phyloP scores from a whole-genome alignment of 2,797 vertebrate genomes.

The Margarornis squamiger region DNA sequence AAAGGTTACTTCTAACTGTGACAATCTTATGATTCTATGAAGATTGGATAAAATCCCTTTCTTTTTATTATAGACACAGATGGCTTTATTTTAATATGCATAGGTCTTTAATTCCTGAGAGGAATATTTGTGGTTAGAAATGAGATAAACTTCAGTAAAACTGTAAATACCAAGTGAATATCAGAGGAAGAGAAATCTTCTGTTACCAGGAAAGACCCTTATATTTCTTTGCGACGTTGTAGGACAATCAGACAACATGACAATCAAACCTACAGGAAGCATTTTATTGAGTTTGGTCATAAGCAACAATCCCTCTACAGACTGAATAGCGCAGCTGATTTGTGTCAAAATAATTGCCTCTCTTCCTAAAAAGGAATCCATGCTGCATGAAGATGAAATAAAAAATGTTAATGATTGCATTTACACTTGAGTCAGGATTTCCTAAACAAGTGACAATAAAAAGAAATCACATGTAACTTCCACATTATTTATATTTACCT shows the following conservation, averaged over 20 bases:
- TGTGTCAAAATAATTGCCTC: neutral
- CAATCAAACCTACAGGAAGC: neutral
- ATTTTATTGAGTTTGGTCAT: neutral
- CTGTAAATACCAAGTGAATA: neutral
- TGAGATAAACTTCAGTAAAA: neutral
- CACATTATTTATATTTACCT: neutral
- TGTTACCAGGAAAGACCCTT: neutral
- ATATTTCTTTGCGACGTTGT: neutral
- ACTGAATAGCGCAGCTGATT: neutral
- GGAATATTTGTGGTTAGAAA: neutral
- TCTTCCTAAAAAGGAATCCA: neutral
- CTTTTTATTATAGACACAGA: neutral
- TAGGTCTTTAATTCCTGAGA: neutral
- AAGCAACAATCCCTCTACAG: neutral
- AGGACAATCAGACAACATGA: neutral
- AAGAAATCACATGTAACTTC: neutral
- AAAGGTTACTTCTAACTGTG: neutral
- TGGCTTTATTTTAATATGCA: neutral
- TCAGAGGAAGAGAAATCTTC: neutral
- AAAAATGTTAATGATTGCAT: neutral
- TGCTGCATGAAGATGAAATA: neutral
- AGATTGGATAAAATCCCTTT: rapidly evolving
- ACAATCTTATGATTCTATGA: neutral
- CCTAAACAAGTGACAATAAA: neutral
- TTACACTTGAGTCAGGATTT: neutral